phyloP scores from a whole-genome alignment of 2,888 invertebrate genomes.

The Steinernema carpocapsae region DNA sequence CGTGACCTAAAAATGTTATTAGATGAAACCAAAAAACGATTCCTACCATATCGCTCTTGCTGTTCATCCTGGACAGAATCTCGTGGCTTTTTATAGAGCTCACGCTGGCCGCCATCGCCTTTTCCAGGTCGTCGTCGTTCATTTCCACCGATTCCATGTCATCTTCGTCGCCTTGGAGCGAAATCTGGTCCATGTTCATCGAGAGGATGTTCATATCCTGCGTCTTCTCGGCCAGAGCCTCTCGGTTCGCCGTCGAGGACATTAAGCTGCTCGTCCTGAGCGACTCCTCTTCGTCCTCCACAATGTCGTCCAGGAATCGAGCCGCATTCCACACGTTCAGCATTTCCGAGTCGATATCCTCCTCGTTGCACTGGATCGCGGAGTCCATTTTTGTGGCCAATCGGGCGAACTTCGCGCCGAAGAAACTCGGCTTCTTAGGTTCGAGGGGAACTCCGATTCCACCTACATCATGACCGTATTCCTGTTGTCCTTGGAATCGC shows the following conservation, averaged over 20 bases:
- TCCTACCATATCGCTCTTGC: too few relatives aligned
- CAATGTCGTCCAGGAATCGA: slow-evolving; percentile 59
- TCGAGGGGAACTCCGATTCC: slow-evolving; percentile 35
- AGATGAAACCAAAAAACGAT: too few relatives aligned
- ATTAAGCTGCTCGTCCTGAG: slow-evolving; percentile 39
- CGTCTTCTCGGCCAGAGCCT: slow-evolving; percentile 38
- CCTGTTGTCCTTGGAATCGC: slow-evolving; percentile 18
- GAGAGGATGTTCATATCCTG: slow-evolving; percentile 33
- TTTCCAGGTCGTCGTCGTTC: slow-evolving; percentile 75
- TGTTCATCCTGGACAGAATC: slow-evolving; percentile 53
- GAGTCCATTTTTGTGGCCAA: slow-evolving; percentile 37
- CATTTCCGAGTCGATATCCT: slow-evolving; percentile 47
- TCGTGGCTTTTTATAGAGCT: slow-evolving; percentile 62
- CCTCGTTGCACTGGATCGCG: slow-evolving; percentile 46
- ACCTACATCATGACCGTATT: slow-evolving; percentile 36
- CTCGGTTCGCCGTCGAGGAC: slow-evolving; percentile 36
- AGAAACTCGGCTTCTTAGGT: slow-evolving; percentile 25
- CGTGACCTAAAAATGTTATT: too few relatives aligned
- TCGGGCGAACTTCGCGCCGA: slow-evolving; percentile 23
- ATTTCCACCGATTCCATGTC: slow-evolving; percentile 48
- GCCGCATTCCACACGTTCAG: slow-evolving; percentile 40
- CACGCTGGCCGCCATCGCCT: slow-evolving; percentile 71
- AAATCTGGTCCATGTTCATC: slow-evolving; percentile 35
- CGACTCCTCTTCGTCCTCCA: slow-evolving; percentile 60
- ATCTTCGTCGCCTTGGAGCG: slow-evolving; percentile 31